Evolutionary conservation across 2,888 invertebrate species (phyloP), one percentile per base, ranked within the genome.

Genomic region (Andrena fulva): DNA sequence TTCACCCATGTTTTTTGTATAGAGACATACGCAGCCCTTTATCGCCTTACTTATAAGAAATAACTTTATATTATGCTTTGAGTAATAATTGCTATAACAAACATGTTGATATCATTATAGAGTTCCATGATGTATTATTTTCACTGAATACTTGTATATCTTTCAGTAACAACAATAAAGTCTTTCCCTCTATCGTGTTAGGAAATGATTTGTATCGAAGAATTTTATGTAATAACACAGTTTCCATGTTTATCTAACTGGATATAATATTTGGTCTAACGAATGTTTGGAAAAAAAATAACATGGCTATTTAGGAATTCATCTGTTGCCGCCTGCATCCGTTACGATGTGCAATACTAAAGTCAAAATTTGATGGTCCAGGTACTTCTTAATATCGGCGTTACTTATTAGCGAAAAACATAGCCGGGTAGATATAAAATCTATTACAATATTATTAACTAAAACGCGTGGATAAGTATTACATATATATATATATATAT

Each of bases 1-100:
- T 24, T 95, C 84, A 89, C 96, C 96, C 8, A 97, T 97, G 97
- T 97, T 96, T 92, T 97, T 96, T 86, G 96, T 97, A 16, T 97
- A 95, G 95, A 29, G 16, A 77, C 60, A 33, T 5, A 20, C 8
- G 62, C 42, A 0, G 4, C 42, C 5, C 60, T 10, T 52, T 56
- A n/a, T 76, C 33, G 7, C 4, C 8, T 10, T 29, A 20, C n/a
- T 12, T 56, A 24, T 20, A 56, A 16, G 12, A 7, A 31, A 54
- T n/a, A 54, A 2, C 31, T 35, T 16, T 66, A 16, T 54, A 24
- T 8, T 52, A 20, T 16, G n/a, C 54, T 35, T 68, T 29, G 33
- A 12, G 20, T 33, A 12, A 16, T 35, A 54, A 16, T 68, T 62
- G 8, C 16, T 62, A 33, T 10, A 35, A 62, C 8, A 8, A 20